Base-by-base conservation (phyloP, 2,113 vertebrate species). In the Diglossa brunneiventris region DNA sequence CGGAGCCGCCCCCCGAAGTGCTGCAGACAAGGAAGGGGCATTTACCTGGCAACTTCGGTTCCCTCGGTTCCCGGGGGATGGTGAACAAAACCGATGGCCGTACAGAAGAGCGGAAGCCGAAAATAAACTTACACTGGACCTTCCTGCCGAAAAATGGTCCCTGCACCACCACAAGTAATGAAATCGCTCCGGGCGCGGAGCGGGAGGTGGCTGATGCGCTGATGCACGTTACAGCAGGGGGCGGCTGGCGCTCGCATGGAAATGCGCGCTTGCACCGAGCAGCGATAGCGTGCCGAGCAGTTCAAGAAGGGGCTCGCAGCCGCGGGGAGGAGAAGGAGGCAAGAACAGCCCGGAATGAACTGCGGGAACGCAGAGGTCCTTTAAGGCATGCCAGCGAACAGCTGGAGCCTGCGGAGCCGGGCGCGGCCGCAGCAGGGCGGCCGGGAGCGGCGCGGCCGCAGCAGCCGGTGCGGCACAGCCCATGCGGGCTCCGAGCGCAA, bases 31-130 rank as follows among this genome's bases (percentile, higher is more conserved):
- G 53, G 90, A 62, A 47, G 44, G 33, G 64, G 55, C 88, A 86
- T 93, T 96, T 96, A 97, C 97, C 97, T 97, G 92, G 84, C 80
- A 83, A n/a, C 79, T 95, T 70, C 50, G 69, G 59, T 22, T 89
- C 75, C 89, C 79, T 69, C 83, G 73, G 73, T 39, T 93, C 83
- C 39, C 63, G 27, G 64, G 91, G 74, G 80, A 73, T 9, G 90
- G 44, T 28, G 80, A 87, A 77, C 83, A 46, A 56, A 85, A 75
- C 66, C 66, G 76, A 28, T 63, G 89, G 44, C 89, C 89, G 78
- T 31, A 77, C 89, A 88, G 61, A 59, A 33, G 37, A 19, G 92
- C 49, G 70, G 70, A 76, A 87, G 85, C 42, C 76, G 80, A 87
- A 70, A 62, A 89, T 85, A 83, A 95, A 85, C 84, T 90, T 88